Evolutionary conservation across 1,140 invertebrate species (phyloP).

Genomic region (Penaeus indicus): DNA sequence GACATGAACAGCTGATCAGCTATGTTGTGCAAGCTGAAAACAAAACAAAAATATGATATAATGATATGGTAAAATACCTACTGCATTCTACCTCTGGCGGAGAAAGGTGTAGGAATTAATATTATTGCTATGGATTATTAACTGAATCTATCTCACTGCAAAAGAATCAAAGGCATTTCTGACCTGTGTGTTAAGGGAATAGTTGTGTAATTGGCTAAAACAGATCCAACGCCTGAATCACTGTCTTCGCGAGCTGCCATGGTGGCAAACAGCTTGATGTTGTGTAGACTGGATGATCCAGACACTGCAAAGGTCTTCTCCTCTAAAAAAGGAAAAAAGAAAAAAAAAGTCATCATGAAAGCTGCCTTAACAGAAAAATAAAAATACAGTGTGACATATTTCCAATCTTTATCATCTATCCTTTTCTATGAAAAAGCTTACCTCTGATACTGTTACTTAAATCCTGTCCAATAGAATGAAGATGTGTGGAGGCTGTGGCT

Average conservation of each 20-base stretch:
- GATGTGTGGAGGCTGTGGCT: conserved; percentile 51
- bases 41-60: background rate
- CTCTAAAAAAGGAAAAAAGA: background rate
- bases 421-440: background rate
- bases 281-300: conserved; percentile 53
- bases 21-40: conserved; percentile 42
- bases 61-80: too few species aligned
- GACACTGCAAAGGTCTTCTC: conserved; percentile 19
- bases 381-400: too few species aligned
- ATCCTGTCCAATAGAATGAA: conserved; percentile 32
- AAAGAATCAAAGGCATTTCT: background rate
- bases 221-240: conserved; percentile 54
- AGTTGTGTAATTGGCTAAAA: conserved; percentile 48
- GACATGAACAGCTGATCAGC: conserved; percentile 47
- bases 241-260: conserved; percentile 21
- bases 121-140: too few species aligned
- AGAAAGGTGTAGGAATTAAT: too few species aligned
- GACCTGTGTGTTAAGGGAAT: conserved; percentile 52
- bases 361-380: too few species aligned
- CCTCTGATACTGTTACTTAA: conserved; percentile 10
- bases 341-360: background rate
- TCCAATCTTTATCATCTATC: too few species aligned
- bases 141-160: too few species aligned
- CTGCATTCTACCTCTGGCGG: too few species aligned
- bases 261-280: conserved; percentile 41